Conservation (phyloP, 1,140 invertebrate species). For the Apis laboriosa region DNA sequence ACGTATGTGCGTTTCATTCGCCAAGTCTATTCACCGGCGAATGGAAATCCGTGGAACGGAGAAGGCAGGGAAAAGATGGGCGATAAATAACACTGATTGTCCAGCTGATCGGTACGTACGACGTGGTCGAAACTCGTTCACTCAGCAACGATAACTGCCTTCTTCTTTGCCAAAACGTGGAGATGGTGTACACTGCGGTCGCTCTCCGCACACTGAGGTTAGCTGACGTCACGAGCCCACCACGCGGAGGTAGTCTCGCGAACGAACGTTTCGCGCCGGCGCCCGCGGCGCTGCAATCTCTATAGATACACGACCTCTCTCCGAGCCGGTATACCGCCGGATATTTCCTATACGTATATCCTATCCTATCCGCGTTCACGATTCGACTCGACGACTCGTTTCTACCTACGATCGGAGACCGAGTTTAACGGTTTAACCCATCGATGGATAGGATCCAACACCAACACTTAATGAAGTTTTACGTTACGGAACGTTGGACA, state of each 20-base stretch:
- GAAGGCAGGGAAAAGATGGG: not conserved
- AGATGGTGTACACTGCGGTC: conserved; percentile 79
- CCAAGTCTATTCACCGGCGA: not conserved
- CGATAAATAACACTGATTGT: not conserved
- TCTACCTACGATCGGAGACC: conserved; percentile 52
- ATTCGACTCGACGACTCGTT: conserved; percentile 47
- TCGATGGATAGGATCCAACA: conserved; percentile 53
- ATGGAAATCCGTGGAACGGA: not conserved
- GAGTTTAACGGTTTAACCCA: conserved; percentile 61
- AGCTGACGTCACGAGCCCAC: conserved; percentile 79
- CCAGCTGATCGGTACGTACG: conserved; percentile 38
- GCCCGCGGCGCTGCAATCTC: conserved; percentile 68
- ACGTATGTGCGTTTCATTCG: not conserved
- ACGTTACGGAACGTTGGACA: conserved; percentile 62
- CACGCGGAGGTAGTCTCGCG: conserved; percentile 78
- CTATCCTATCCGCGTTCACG: conserved; percentile 39
- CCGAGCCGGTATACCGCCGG: conserved; percentile 52
- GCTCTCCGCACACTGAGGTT: conserved; percentile 79
- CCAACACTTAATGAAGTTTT: conserved; percentile 63
- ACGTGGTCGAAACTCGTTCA: conserved; percentile 50
- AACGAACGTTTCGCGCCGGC: conserved; percentile 73
- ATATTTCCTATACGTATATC: conserved; percentile 38
- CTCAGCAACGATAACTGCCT: conserved; percentile 55
- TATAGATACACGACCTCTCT: conserved; percentile 59
- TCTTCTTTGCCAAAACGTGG: conserved; percentile 71